Base-by-base conservation (phyloP, 2,888 invertebrate species). In the Mesorhabditis sp. region DNA sequence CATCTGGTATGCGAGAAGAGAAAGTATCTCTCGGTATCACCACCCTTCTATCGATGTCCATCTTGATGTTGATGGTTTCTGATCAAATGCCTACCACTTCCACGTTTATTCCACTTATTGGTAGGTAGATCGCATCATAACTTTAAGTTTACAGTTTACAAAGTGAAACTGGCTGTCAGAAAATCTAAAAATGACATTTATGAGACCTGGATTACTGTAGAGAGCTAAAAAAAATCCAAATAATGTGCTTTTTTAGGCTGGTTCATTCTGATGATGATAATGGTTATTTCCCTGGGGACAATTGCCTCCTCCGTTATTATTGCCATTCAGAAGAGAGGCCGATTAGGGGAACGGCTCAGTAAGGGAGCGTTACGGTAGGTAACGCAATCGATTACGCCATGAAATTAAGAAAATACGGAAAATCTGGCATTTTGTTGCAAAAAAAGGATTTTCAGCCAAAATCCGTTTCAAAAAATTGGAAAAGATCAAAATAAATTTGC, bases 21-120 rank as follows among this genome's bases (percentile, higher is more conserved):
- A 88, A 88, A 80, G 87, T 88, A 58, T 87, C 87, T 0, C 83
- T 88, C 42, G 87, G 87, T 61, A 87, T 88, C 73, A 88, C 88
- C 0, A 87, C 87, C 3, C 83, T 87, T 4, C 75, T 81, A 69
- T 87, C 88, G 4, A 87, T 88, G 83, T 86, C 87, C 44, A 87
- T 88, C 72, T 85, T 88, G 74, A 87, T 88, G 87, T 78, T 88
- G 70, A 86, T 88, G 75, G 87, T 88, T 5, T 87, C 87, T 2
- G 88, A 88, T 74, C 87, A 86, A 70, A 88, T 88, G 87, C 88
- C 88, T 1, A 87, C 87, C 4, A 88, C 88, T 0, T 87, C 87
- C 4, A 88, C 88, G 67, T 87, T 87, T 79, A 87, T 88, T 62
- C 88, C 88, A 6, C 81, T 88, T 2, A 87, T 88, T 70, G 87